Percentiles rank a stretch among this genome's conserved stretches.
Conservation (phyloP, 2,888 invertebrate species). For the Apodemia zela region DNA sequence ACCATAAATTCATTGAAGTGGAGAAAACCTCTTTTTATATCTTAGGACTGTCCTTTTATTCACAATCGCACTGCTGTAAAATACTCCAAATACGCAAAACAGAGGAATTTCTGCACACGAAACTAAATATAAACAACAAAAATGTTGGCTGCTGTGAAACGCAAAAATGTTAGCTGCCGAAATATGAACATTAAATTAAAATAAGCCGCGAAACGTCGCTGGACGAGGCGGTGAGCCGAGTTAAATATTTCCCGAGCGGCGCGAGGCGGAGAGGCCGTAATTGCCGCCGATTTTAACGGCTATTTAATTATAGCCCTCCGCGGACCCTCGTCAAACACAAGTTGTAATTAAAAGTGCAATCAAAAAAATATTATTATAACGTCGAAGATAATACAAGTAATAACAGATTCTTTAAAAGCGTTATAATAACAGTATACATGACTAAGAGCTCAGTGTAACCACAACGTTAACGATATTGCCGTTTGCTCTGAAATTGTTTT, state of each 20-base stretch:
- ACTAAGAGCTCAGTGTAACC: too few relatives aligned
- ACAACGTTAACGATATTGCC: too few relatives aligned
- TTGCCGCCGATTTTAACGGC: not conserved
- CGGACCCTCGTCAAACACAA: not conserved
- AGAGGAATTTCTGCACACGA: not conserved
- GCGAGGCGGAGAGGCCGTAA: not conserved
- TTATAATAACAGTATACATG: too few relatives aligned
- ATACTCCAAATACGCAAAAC: not conserved
- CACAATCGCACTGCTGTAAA: not conserved
- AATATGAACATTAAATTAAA: slow-evolving; percentile 10
- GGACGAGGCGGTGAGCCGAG: not conserved
- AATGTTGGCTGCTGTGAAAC: not conserved
- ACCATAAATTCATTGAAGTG: too few relatives aligned
- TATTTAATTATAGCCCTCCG: slow-evolving; percentile 4
- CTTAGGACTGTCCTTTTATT: too few relatives aligned
- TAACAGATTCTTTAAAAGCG: too few relatives aligned
- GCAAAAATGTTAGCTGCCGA: not conserved
- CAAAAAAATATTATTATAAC: too few relatives aligned
- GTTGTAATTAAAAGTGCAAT: too few relatives aligned
- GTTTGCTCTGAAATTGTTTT: too few relatives aligned
- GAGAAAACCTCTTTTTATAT: too few relatives aligned
- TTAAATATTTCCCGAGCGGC: not conserved
- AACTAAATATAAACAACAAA: not conserved
- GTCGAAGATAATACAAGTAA: too few relatives aligned
- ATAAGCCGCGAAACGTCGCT: not conserved